Conservation (phyloP, 2,797 vertebrate genomes). For the Enteromius treurensis region DNA sequence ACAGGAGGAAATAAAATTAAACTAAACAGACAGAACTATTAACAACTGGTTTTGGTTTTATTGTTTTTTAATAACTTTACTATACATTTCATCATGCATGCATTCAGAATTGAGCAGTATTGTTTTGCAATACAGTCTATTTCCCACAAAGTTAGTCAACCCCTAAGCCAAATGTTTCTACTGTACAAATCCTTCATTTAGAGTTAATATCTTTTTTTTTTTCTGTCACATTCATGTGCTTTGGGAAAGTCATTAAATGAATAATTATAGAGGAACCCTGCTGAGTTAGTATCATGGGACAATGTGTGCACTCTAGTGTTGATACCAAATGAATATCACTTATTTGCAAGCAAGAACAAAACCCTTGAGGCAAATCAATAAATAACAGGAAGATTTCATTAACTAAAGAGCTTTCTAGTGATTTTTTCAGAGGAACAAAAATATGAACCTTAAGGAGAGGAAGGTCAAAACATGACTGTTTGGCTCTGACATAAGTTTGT, state of each 20-base stretch:
- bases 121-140: constrained; percentile 8
- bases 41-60: neutral
- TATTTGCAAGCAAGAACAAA: constrained; percentile 71
- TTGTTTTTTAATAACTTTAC: neutral
- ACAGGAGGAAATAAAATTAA: too few species aligned
- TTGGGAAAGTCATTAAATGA: constrained; percentile 42
- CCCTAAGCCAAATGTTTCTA: constrained; percentile 34
- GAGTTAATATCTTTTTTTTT: constrained; percentile 11
- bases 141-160: neutral
- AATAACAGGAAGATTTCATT: constrained; percentile 75
- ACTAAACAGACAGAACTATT: too few species aligned
- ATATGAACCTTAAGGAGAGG: constrained; percentile 69
- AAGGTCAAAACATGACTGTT: constrained; percentile 46
- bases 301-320: constrained; percentile 63
- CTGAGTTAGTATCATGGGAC: constrained; percentile 34
- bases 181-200: constrained; percentile 54
- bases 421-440: constrained; percentile 64
- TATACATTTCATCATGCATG: neutral
- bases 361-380: constrained; percentile 74
- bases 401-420: constrained; percentile 72
- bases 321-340: constrained; percentile 63
- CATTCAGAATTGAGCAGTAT: neutral
- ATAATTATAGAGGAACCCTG: constrained; percentile 32
- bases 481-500: constrained; percentile 44
- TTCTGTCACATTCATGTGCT: constrained; percentile 1